phyloP scores from a whole-genome alignment of 2,797 vertebrate species.

The Pyrocephalus nanus region DNA sequence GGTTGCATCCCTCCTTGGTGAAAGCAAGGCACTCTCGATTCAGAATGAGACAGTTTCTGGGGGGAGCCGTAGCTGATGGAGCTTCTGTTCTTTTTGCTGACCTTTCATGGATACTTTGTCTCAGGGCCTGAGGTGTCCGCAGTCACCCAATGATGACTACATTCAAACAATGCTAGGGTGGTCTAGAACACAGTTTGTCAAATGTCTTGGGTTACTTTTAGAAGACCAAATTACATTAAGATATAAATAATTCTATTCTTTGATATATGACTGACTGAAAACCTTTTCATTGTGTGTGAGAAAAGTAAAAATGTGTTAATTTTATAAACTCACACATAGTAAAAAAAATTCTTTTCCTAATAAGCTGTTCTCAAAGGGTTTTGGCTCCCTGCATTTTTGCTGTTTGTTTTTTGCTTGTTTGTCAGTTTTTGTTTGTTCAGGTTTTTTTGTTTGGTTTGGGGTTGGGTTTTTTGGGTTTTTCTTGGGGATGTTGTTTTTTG shows the following conservation, averaged over 20 bases:
- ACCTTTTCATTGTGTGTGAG: neutral
- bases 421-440: too few relatives aligned
- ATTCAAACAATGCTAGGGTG: neutral
- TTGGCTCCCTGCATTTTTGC: accelerated
- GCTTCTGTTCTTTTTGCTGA: neutral
- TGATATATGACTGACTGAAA: neutral
- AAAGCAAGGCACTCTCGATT: accelerated
- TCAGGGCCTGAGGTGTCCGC: neutral
- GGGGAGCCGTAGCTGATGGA: neutral
- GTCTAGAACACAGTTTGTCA: neutral
- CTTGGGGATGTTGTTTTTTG: too few relatives aligned
- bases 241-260: neutral
- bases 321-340: neutral
- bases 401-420: accelerated
- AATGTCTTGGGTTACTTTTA: neutral
- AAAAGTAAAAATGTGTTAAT: neutral
- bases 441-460: too few relatives aligned
- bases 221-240: neutral
- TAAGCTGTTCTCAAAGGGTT: neutral
- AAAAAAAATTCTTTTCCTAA: neutral
- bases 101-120: neutral
- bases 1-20: neutral
- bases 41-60: neutral
- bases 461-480: too few relatives aligned
- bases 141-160: neutral